Percentiles rank a stretch among this genome's conserved stretches.
phyloP scores from a whole-genome alignment of 2,888 invertebrate genomes.

The Gandaritis pyraliata region DNA sequence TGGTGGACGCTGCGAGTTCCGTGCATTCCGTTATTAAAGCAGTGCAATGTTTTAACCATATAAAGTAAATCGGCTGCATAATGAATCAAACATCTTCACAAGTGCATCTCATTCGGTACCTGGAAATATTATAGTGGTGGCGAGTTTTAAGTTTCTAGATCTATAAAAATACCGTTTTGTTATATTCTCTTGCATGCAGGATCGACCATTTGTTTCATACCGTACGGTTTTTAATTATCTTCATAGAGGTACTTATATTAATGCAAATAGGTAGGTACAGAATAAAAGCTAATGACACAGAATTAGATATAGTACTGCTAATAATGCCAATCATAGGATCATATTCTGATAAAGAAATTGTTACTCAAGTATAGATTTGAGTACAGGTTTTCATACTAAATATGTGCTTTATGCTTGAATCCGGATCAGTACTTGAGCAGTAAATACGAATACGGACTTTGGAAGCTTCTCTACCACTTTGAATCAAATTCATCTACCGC shows the following conservation, averaged over 20 bases:
- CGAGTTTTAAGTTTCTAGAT: not conserved
- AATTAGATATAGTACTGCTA: too few relatives aligned
- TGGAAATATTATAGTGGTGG: constrained; percentile 2
- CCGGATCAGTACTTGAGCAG: too few relatives aligned
- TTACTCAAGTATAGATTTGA: too few relatives aligned
- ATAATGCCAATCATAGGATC: constrained; percentile 54
- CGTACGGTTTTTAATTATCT: not conserved
- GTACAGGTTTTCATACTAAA: too few relatives aligned
- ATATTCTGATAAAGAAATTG: too few relatives aligned
- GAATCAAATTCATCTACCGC: constrained; percentile 60
- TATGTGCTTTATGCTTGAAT: too few relatives aligned
- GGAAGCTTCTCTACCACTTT: constrained; percentile 63
- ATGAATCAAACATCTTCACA: constrained; percentile 20
- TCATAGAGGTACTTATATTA: not conserved
- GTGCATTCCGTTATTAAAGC: constrained; percentile 44
- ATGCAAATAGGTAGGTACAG: too few relatives aligned
- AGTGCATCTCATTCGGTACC: not conserved
- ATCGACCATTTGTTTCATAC: too few relatives aligned
- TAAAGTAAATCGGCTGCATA: constrained; percentile 29
- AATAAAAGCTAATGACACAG: too few relatives aligned
- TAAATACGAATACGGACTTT: too few relatives aligned
- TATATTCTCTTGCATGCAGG: not conserved
- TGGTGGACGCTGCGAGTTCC: constrained; percentile 50
- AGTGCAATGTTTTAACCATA: constrained; percentile 42
- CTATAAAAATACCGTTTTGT: not conserved